These are phyloP conservation scores for Tiliqua scincoides DNA, from an alignment of 2,113 vertebrate genomes.

Conservation along the genomic window DNA sequence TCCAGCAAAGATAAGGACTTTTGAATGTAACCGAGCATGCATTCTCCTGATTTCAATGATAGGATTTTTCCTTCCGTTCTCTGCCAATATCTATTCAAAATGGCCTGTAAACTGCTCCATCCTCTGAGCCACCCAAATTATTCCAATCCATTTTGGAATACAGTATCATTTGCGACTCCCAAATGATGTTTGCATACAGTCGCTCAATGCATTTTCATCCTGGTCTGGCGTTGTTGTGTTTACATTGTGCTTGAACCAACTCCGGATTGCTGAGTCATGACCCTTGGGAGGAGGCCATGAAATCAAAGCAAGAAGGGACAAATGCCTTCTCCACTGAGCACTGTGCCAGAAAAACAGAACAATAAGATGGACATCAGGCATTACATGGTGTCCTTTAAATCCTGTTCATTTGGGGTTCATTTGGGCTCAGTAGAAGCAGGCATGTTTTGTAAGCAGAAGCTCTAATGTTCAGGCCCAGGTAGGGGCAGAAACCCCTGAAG, in stretches of 20 bases:
- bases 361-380: not conserved
- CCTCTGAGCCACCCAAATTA: constrained; percentile 13
- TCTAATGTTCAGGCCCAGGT: too few relatives aligned
- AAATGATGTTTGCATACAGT: constrained; percentile 21
- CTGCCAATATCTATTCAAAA: constrained; percentile 43
- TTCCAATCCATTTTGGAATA: constrained; percentile 26
- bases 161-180: not conserved
- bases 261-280: not conserved
- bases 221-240: constrained; percentile 5
- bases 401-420: not conserved
- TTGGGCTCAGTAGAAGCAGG: too few relatives aligned
- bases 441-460: too few relatives aligned
- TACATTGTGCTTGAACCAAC: constrained; percentile 18
- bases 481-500: too few relatives aligned
- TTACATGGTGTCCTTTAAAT: not conserved
- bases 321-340: not conserved
- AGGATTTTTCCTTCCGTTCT: constrained; percentile 41
- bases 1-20: constrained; percentile 44
- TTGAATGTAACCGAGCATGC: constrained; percentile 57
- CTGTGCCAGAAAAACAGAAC: not conserved
- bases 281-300: not conserved
- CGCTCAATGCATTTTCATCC: not conserved
- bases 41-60: constrained; percentile 52
- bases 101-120: not conserved
- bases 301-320: not conserved